These are phyloP conservation scores for Tyrannus savana DNA, from an alignment of 2,113 vertebrate species.

Conservation along the genomic window DNA sequence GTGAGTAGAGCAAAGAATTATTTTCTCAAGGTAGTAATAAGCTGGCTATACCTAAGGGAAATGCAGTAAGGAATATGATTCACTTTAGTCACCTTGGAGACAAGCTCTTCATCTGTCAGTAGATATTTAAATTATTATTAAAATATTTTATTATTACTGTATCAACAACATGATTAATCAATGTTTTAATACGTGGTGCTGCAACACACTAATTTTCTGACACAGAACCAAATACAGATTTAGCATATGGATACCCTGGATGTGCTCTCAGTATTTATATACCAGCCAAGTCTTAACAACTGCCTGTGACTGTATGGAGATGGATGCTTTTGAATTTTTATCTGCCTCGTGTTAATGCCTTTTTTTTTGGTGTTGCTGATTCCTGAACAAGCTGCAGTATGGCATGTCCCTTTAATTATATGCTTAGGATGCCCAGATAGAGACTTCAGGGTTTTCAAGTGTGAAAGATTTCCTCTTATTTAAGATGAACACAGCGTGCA, in stretches of 20 bases:
- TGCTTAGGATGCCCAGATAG: background rate
- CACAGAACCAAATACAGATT: background rate
- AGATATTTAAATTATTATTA: conserved; percentile 20
- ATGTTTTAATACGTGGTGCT: background rate
- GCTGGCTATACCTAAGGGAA: conserved; percentile 12
- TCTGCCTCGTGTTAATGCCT: background rate
- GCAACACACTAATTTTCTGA: background rate
- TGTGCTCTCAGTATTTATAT: background rate
- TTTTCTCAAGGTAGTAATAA: conserved; percentile 38
- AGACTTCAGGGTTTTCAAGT: background rate
- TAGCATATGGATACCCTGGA: background rate
- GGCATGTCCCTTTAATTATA: background rate
- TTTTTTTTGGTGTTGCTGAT: background rate
- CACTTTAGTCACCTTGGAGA: conserved; percentile 48
- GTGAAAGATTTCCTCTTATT: background rate
- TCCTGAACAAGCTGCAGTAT: background rate
- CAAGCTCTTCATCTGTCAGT: conserved; percentile 20
- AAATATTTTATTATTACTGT: conserved; percentile 9
- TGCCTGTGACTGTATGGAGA: background rate
- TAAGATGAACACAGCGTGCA: background rate
- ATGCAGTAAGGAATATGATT: background rate
- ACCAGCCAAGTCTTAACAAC: background rate
- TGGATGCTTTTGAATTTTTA: background rate
- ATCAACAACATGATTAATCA: background rate
- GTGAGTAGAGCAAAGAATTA: background rate